Conservation (phyloP, 1,140 invertebrate species). For the Centruroides sculpturatus region DNA sequence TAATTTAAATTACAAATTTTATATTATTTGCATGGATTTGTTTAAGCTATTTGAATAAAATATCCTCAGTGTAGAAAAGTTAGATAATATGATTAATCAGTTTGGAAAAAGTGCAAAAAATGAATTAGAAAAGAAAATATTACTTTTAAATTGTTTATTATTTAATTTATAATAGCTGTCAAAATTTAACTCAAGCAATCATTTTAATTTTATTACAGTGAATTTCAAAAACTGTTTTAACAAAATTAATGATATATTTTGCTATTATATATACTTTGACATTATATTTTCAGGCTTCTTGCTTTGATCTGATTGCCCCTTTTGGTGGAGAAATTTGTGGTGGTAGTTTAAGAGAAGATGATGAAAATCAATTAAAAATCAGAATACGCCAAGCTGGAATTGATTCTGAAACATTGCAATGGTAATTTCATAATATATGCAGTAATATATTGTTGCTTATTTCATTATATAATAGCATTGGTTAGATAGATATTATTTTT, state of each 20-base stretch:
- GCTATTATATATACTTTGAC: constrained; percentile 1
- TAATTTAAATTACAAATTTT: no score
- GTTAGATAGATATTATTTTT: no score
- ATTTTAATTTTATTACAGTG: constrained; percentile 3
- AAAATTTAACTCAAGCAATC: not conserved
- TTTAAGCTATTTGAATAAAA: no score
- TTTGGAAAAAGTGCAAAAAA: no score
- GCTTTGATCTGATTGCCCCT: constrained; percentile 76
- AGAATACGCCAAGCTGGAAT: not conserved
- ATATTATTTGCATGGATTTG: no score
- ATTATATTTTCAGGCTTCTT: constrained; percentile 41
- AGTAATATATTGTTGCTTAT: no score
- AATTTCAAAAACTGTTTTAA: constrained; percentile 1
- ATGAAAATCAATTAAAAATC: constrained; percentile 42
- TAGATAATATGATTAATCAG: no score
- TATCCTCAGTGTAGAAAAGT: no score
- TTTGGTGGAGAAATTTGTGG: constrained; percentile 83
- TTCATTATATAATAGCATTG: no score
- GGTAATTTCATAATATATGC: not conserved
- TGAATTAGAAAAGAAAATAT: no score
- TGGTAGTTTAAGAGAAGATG: constrained; percentile 79
- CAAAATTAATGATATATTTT: not conserved
- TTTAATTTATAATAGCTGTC: no score
- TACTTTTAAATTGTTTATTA: no score
- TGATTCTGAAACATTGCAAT: not conserved